A percentile compares a stretch with the other conserved stretches of the same genome.
phyloP scores from a whole-genome alignment of 2,888 invertebrate species.

The Mythimna pallens region DNA sequence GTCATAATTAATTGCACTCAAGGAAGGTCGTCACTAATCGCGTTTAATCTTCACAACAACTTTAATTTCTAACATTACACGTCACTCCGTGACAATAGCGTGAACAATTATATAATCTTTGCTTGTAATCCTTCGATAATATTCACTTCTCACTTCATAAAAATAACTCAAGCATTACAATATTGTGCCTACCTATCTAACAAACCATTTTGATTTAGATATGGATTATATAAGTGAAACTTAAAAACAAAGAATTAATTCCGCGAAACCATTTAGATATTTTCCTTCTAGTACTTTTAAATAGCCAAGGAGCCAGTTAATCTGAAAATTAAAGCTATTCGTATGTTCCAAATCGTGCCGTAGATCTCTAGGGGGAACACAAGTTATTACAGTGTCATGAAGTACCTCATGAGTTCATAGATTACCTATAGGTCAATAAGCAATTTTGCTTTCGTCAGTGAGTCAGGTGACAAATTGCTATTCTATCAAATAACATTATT shows the following conservation, averaged over 20 bases:
- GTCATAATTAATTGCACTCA: not conserved
- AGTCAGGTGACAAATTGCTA: constrained; percentile 8
- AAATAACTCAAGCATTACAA: not conserved
- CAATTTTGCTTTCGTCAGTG: constrained; percentile 6
- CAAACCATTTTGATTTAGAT: constrained; percentile 13
- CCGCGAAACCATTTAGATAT: not conserved
- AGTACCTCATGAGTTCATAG: too few relatives aligned
- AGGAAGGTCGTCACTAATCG: not conserved
- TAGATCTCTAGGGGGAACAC: too few relatives aligned
- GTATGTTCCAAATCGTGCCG: too few relatives aligned
- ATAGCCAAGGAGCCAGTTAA: too few relatives aligned
- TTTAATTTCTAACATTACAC: not conserved
- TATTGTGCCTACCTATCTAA: not conserved
- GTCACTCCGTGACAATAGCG: constrained; percentile 5
- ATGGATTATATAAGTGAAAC: not conserved
- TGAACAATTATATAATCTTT: constrained; percentile 22
- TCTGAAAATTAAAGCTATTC: too few relatives aligned
- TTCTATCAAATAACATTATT: constrained; percentile 1
- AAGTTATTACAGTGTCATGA: too few relatives aligned
- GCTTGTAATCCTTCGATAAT: constrained; percentile 14
- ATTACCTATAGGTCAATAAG: not conserved
- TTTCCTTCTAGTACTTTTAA: too few relatives aligned
- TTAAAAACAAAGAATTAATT: not conserved
- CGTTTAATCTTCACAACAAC: constrained; percentile 1
- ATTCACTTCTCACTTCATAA: not conserved